These are phyloP conservation scores for Castor canadensis DNA, from an alignment of 2,113 vertebrate genomes.

Conservation along the genomic window DNA sequence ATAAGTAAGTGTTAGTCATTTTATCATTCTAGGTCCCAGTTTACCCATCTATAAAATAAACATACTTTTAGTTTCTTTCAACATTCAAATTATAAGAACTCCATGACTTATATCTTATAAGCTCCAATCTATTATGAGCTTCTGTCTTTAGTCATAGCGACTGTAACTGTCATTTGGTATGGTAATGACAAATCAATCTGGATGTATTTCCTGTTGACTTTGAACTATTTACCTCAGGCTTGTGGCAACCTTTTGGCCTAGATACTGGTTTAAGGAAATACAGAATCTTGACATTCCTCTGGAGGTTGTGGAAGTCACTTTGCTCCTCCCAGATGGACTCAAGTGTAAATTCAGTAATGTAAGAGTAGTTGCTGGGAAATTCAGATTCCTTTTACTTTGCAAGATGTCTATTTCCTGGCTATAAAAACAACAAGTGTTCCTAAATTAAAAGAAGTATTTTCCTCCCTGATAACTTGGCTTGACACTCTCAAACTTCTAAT, in stretches of 20 bases:
- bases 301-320: background rate
- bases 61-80: background rate
- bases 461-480: background rate
- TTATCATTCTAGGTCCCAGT: background rate
- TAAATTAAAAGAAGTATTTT: background rate
- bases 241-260: background rate
- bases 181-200: background rate
- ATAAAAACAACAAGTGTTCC: background rate
- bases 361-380: background rate
- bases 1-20: no score
- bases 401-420: background rate
- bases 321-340: background rate
- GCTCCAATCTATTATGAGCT: background rate
- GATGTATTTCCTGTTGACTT: constrained; percentile 52
- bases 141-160: background rate
- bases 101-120: background rate
- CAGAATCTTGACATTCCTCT: background rate
- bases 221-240: background rate
- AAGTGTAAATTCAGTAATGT: background rate
- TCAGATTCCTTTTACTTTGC: background rate
- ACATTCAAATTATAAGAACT: background rate
- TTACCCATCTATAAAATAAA: background rate
- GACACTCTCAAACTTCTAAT: background rate
- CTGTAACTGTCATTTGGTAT: background rate
- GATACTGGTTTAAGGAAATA: background rate